Percentiles rank a stretch among this genome's conserved stretches.
These are phyloP conservation scores for Chauna torquata DNA, from an alignment of 2,113 vertebrate genomes.

Conservation along the genomic window DNA sequence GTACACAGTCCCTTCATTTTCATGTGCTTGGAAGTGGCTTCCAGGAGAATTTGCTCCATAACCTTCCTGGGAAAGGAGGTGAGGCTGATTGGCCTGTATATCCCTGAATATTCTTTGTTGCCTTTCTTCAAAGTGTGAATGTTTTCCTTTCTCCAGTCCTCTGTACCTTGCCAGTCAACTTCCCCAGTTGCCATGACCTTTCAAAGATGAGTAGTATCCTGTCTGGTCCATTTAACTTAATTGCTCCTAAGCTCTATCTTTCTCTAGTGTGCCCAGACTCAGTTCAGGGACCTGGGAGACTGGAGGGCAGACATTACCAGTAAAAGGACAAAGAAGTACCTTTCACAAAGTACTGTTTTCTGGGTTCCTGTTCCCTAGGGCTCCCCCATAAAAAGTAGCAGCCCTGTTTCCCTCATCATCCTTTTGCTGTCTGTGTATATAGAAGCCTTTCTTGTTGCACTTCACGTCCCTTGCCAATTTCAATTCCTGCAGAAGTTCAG, in stretches of 20 bases:
- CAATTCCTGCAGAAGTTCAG: too few species aligned
- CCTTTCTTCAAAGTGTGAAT: neutral
- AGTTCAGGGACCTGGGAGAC: too few species aligned
- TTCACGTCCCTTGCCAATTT: too few species aligned
- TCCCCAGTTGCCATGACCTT: neutral
- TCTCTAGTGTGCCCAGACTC: neutral
- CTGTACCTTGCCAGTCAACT: neutral
- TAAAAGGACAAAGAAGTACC: too few species aligned
- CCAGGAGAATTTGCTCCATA: too few species aligned
- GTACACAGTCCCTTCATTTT: neutral
- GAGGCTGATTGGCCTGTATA: neutral
- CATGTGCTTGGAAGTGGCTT: neutral
- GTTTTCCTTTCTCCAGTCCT: neutral
- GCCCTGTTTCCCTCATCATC: too few species aligned
- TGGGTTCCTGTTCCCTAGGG: too few species aligned
- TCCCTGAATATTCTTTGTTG: neutral
- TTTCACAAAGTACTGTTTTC: too few species aligned
- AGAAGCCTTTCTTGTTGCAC: too few species aligned
- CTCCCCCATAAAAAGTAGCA: too few species aligned
- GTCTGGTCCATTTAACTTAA: neutral
- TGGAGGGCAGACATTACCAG: too few species aligned
- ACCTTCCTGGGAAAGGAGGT: neutral
- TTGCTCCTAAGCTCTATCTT: neutral
- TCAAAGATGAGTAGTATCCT: neutral
- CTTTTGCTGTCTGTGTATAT: too few species aligned